Base-by-base conservation (phyloP, 2,888 invertebrate genomes). In the Tipula helvola region DNA sequence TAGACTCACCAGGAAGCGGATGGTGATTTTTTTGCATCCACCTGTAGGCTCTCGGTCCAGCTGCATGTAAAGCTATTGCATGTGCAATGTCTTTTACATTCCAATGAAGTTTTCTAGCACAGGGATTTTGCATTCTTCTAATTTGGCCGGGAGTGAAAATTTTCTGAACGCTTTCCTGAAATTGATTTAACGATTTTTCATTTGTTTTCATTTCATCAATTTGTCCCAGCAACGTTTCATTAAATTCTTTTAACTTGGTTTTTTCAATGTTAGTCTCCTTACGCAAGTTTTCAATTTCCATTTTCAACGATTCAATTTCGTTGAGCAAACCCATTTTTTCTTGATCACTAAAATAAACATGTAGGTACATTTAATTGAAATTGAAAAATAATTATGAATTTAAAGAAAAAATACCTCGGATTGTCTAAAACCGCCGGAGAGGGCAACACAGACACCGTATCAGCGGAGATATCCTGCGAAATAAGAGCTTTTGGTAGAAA, bases 1-100 rank as follows among this genome's bases (percentile, higher is more conserved):
- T 13, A 8, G 12, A 47, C 13, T 12, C 12, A 13, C 13, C 10
- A 0, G 13, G 13, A 47, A 13, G 12, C 4, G 47, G 3, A 47
- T 47, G 13, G 12, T 47, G 47, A 83, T 86, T 84, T 87, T 87
- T 41, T 13, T 18, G 36, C 16, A 83, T n/a, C 83, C 41, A 86
- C 13, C 86, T 42, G 16, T 86, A 86, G 16, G 86, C 86, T 84
- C 87, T 8, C 10, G 47, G 52, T 44, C 85, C 87, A 28, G 52
- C 87, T 16, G 87, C 85, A 87, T 85, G 87, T n/a, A 85, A 52
- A 36, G 87, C 39, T 44, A 87, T 87, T 36, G 84, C 87, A 87
- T 16, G 85, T 36, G 87, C 85, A 44, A 87, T 87, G 39, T 87
- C 85, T 13, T 16, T 10, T 36, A 16, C 85, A 1, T 84, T 36